A percentile compares a stretch with the other conserved stretches of the same genome.
Conservation (phyloP, 2,797 vertebrate genomes). For the Allenopithecus nigroviridis region DNA sequence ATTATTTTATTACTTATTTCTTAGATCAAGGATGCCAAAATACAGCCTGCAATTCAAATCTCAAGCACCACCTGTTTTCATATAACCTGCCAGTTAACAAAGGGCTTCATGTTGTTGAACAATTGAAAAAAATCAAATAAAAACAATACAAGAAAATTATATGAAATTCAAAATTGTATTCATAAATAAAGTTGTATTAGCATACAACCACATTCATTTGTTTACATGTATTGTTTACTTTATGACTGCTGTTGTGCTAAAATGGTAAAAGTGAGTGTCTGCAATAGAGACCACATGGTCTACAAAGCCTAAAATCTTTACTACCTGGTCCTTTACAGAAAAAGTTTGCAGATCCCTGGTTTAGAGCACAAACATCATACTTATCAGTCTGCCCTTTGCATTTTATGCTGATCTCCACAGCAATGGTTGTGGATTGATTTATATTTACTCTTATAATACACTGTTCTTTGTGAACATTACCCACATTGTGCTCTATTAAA, state of each 20-base stretch:
- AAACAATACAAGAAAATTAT: neutral
- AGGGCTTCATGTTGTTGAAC: neutral
- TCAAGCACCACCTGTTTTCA: neutral
- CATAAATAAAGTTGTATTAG: neutral
- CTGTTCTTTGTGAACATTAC: neutral
- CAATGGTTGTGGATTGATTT: neutral
- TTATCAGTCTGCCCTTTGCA: neutral
- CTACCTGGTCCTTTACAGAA: neutral
- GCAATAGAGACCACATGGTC: neutral
- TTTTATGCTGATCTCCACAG: neutral
- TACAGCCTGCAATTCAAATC: neutral
- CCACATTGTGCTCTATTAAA: neutral
- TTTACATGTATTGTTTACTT: neutral
- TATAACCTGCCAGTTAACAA: neutral
- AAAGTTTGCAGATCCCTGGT: neutral
- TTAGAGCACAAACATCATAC: neutral
- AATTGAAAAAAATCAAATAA: neutral
- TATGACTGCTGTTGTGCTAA: neutral
- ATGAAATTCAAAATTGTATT: neutral
- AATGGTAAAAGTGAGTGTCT: neutral
- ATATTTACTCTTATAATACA: neutral
- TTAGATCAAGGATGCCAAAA: neutral
- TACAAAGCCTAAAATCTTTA: neutral
- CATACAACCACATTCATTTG: neutral
- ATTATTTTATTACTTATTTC: neutral